Evolutionary conservation across 2,797 vertebrate genomes (phyloP), one percentile per base, ranked within the genome.

Genomic region (Carduelis carduelis): DNA sequence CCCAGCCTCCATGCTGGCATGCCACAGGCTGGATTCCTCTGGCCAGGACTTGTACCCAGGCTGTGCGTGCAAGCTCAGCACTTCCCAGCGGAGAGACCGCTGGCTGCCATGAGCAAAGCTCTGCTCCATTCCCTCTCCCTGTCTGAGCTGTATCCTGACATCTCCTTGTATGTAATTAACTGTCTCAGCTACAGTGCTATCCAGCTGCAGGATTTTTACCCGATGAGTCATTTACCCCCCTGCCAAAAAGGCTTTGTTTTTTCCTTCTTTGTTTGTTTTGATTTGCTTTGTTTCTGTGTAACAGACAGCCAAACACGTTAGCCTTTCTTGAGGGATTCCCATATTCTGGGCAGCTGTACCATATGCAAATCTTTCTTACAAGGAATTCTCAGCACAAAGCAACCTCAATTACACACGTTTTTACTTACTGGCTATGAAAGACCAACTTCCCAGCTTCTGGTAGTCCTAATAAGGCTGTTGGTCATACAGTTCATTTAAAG

Each of bases 151-250:
- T 75, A 83, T 47, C 72, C 79, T 91, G 46, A 85, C 72, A 90
- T 93, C 65, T 95, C 49, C 71, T 81, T 75, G 24, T 65, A 35
- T 69, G 41, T 65, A 90, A 95, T 94, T 87, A 95, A 89, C 56
- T 78, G 91, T 72, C 93, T 78, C 76, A 93, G 53, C 72, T 87
- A 81, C 72, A 94, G 50, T 10, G 43, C 26, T 90, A 61, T 50
- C 76, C 91, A 95, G 85, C 84, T 95, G 82, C 32, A 78, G 76
- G 28, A 95, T 94, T 94, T 75, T 96, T 96, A 76, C 39, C 23
- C 76, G 34, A 41, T 95, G 89, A 95, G 65, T 88, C 57, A 55
- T 72, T 57, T 28, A 69, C 2, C 3, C 7, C 26, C 5, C 49
- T 88, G 94, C 85, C 95, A 95, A 93, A 92, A 86, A 39, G 9